A percentile compares a stretch with the other conserved stretches of the same genome.
phyloP scores from a whole-genome alignment of 2,797 vertebrate species.

The Thaleichthys pacificus region DNA sequence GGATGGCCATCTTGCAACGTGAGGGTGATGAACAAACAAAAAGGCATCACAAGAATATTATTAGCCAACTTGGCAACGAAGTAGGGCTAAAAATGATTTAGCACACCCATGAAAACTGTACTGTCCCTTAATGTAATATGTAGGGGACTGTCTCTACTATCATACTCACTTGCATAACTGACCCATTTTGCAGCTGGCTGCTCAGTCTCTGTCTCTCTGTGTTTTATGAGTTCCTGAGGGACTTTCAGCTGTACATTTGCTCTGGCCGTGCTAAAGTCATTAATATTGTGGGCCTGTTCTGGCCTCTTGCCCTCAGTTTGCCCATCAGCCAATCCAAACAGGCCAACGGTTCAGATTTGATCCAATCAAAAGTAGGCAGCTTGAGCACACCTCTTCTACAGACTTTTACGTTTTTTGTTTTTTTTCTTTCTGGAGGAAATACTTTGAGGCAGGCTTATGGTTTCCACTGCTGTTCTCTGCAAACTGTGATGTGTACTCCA shows the following conservation, averaged over 20 bases:
- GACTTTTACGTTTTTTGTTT: slow-evolving; percentile 1
- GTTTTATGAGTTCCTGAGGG: slow-evolving; percentile 9
- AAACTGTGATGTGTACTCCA: not conserved
- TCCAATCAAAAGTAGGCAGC: slow-evolving; percentile 60
- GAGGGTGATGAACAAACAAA: not conserved
- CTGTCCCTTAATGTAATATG: no score
- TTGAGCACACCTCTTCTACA: slow-evolving; percentile 52
- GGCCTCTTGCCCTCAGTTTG: slow-evolving; percentile 34
- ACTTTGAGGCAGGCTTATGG: not conserved
- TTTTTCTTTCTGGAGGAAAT: slow-evolving; percentile 13
- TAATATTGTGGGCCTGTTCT: slow-evolving; percentile 16
- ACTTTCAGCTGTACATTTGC: not conserved
- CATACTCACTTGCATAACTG: slow-evolving; percentile 8
- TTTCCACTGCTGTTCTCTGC: not conserved
- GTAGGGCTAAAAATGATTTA: not conserved
- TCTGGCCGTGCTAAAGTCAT: slow-evolving; percentile 24
- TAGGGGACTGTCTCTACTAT: not conserved
- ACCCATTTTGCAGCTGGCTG: slow-evolving; percentile 17
- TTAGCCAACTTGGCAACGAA: not conserved
- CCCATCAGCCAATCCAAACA: slow-evolving; percentile 54
- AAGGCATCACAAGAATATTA: not conserved
- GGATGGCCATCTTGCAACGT: not conserved
- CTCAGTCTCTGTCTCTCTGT: not conserved
- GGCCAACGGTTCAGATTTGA: slow-evolving; percentile 45
- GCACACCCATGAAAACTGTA: not conserved